Base-by-base conservation (phyloP, 1,140 invertebrate genomes). In the Drosophila ercepeae region DNA sequence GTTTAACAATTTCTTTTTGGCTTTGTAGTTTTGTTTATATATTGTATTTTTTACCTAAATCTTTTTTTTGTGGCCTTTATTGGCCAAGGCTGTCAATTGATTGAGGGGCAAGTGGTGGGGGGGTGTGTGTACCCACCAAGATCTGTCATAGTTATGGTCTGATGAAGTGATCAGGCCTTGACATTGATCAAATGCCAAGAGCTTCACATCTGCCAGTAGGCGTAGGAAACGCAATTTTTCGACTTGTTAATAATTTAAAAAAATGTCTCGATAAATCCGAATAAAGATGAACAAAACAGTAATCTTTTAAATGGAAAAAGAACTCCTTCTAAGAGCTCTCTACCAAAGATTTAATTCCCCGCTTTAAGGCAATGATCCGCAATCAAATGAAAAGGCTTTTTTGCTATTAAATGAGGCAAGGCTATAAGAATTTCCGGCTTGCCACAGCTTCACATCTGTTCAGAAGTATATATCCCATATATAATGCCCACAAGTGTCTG, bases 101-200 rank as follows among this genome's bases (percentile, higher is more conserved):
- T 50, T 41, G n/a, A 16, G 14, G 14, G 39, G 13, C 3, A n/a
- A 16, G 25, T n/a, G n/a, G n/a, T n/a, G n/a, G n/a, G 6, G 23
- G 34, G 21, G 44, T 34, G 13, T 39, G 45, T 29, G 29, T 49
- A 61, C 49, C 42, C 50, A 63, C 68, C 49, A 23, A 74, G 25
- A 57, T 73, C 41, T 36, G 3, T 27, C 41, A 67, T 72, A 61
- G 67, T 72, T 73, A 63, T 65, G 68, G 36, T 46, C 60, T 57
- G 75, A 83, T 83, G 72, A 84, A 84, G 79, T 74, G 79, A 84
- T 86, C 79, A 86, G 81, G 79, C 81, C 79, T 84, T 84, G 79
- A 84, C 79, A 86, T 84, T 84, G 76, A 86, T 73, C 69, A 73
- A 73, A 63, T 73, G 57, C 69, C 69, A 72, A 72, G 57, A 61